Evolutionary conservation across 2,797 vertebrate species (phyloP), one percentile per base, ranked within the genome.

Genomic region (Thunnus albacares): DNA sequence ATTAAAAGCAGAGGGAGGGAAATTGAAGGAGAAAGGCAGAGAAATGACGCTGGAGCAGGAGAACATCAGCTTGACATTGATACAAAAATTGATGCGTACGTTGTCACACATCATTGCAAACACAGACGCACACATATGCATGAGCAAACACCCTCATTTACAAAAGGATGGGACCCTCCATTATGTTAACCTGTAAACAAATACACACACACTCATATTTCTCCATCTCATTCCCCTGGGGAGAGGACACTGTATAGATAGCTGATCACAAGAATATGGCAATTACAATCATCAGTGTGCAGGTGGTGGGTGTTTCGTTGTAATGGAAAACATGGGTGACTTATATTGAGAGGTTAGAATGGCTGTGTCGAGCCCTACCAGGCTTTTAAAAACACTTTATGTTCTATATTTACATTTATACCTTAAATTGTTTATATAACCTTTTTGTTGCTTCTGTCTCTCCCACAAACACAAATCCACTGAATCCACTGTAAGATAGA

Each of bases 161-260:
- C 71, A 73, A 76, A 77, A 53, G 53, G 71, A 87, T 80, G 82
- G 79, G 66, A 58, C 53, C 68, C 55, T 79, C 84, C 79, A 93
- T 92, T 92, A 88, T 69, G 57, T 75, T 81, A 91, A 88, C 75
- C 73, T 86, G 84, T 86, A 84, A 90, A 90, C 87, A 91, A 85
- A 89, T 71, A 74, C 55, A 75, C 64, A 62, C 30, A 60, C 43
- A 41, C 49, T 70, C 45, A 69, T 77, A 84, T 85, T 80, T 82
- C 71, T 80, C 65, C 77, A 88, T 89, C 78, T 90, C 83, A 79
- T 89, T 91, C 68, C 76, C 81, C 79, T 33, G 57, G 38, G 35
- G 58, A 84, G 58, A 55, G 71, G 41, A 71, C 58, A 53, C 52
- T 84, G 61, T 86, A 86, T 81, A 76, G 88, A 87, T 84, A 74